Base-by-base conservation (phyloP, 2,888 invertebrate species). In the Mechanitis messenoides region DNA sequence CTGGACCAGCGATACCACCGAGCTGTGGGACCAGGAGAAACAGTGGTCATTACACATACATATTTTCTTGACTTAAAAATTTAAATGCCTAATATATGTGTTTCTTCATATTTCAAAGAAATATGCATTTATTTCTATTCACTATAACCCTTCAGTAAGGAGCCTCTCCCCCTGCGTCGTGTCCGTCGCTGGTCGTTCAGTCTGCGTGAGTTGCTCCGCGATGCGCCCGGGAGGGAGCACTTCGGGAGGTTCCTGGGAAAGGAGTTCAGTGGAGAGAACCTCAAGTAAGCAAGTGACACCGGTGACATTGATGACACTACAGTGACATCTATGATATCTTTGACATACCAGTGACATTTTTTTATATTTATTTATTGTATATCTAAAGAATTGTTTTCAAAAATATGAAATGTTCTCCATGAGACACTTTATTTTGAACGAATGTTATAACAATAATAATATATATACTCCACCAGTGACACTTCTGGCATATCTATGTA, bases 111-210 rank as follows among this genome's bases (percentile, higher is more conserved):
- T 20, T 20, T 20, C 20, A 20, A 20, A 20, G 20, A 20, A 20
- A 20, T 20, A 20, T 20, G 1, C 1, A 20, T 20, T 20, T 20
- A 20, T 20, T 20, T 20, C 20, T 20, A 20, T 20, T 20, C 20
- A 20, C 42, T 42, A 11, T 42, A 9, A 9, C 42, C 20, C 53
- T 28, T 0, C 84, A 96, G 96, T 74, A 97, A 96, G 89, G 98
- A 98, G 84, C 87, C 87, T 0, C 94, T 99, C 75, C 96, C 98
- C 57, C 92, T 95, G 12, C 93, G 98, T 38, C 93, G 98, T 64
- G 98, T 99, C 0, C 96, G 98, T 73, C 93, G 98, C 74, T 99
- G 99, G 99, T 97, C 96, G 20, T 99, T 99, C 87, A 96, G 97
- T 73, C 93, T 99, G 61, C 95, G 98, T 68, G 99, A 99, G 85